Base-by-base conservation (phyloP, 2,888 invertebrate species). In the Bombyx huttoni region DNA sequence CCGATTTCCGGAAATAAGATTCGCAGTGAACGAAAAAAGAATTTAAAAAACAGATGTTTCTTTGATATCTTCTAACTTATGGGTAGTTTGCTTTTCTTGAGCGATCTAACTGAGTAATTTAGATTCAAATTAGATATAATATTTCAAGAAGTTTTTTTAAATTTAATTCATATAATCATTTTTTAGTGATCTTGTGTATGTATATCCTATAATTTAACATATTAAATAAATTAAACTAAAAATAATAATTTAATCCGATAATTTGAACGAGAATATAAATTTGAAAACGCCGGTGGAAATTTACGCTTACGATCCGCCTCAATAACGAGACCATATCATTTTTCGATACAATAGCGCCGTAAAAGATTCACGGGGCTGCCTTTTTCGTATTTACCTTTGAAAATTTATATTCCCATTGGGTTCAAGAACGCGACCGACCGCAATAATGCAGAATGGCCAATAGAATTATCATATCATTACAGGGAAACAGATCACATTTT, bases 401-500 rank as follows among this genome's bases (percentile, higher is more conserved):
- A 83, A 84, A 85, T 85, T 80, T 84, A 85, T 86, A 81, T 79
- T 78, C 80, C 81, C 79, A 63, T 56, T 68, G 80, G 81, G 84
- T 73, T 68, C 68, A 70, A 65, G 69, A 70, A 67, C 75, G 76
- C 71, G 71, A 70, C 73, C 78, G 73, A 72, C 77, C 82, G 75
- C 75, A 73, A 77, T 79, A 75, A 78, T 75, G 78, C 75, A 83
- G 82, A 83, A 85, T 81, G 76, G 82, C 73, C 81, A 76, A 79
- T 79, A 76, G 79, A 78, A 85, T 86, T 86, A 84, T 82, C 83
- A 84, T 84, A 86, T 77, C 73, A 75, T 81, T 78, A 48, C 34
- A 52, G 45, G 12, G 9, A 50, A 50, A 49, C 12, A 40, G 40
- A 40, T 40, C 8, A 10, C 40, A 8, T 40, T 40, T 40, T 7